These are phyloP conservation scores for Tiphia femorata DNA, from an alignment of 2,888 invertebrate genomes.

Conservation along the genomic window DNA sequence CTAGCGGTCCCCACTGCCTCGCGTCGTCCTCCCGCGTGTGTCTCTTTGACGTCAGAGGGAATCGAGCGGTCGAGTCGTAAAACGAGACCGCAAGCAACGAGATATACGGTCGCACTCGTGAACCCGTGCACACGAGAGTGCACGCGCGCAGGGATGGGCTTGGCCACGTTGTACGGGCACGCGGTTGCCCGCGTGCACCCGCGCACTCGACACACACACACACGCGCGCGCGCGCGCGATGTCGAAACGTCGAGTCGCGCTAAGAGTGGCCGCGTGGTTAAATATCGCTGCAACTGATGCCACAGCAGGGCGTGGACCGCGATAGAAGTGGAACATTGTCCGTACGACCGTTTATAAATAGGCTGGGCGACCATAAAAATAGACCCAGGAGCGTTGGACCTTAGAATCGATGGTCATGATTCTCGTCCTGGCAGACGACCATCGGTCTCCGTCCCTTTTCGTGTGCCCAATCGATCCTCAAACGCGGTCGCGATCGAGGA, in stretches of 20 bases:
- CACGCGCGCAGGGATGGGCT: slow-evolving; percentile 4
- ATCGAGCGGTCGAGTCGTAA: slow-evolving; percentile 47
- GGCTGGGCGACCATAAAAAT: slow-evolving; percentile 53
- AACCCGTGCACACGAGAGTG: slow-evolving; percentile 4
- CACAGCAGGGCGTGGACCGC: slow-evolving; percentile 39
- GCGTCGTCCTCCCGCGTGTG: no score
- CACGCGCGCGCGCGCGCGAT: neutral
- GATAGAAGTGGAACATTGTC: slow-evolving; percentile 65
- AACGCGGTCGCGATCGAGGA: no score
- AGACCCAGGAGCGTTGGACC: slow-evolving; percentile 62
- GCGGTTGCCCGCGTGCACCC: no score
- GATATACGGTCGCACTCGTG: no score
- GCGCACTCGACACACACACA: no score
- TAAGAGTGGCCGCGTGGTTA: slow-evolving; percentile 34
- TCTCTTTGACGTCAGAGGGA: slow-evolving; percentile 54
- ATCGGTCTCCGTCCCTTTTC: neutral
- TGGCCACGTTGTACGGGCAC: neutral
- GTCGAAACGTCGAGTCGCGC: neutral
- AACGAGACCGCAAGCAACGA: slow-evolving; percentile 49
- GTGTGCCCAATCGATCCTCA: no score
- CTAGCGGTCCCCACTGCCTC: slow-evolving; percentile 17
- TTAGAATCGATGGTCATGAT: slow-evolving; percentile 49
- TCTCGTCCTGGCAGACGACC: neutral
- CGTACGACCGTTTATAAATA: slow-evolving; percentile 60
- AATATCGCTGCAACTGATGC: slow-evolving; percentile 48